phyloP scores from a whole-genome alignment of 2,113 vertebrate genomes.

The Tragulus kanchil region DNA sequence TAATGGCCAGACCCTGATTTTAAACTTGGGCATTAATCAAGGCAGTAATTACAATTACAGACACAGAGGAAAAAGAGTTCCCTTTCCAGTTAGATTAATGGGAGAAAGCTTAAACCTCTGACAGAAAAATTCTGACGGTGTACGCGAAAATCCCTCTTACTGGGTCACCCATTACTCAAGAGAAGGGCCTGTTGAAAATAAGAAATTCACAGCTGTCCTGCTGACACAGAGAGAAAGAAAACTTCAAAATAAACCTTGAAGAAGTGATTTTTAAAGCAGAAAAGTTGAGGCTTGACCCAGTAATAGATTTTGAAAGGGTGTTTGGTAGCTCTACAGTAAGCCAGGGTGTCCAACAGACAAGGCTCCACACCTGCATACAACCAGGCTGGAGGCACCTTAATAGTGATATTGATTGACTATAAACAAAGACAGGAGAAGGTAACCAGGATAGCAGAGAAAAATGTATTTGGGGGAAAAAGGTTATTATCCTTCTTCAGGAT shows the following conservation, averaged over 20 bases:
- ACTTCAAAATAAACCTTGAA: constrained; percentile 71
- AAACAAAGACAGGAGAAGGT: constrained; percentile 67
- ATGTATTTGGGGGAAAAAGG: constrained; percentile 65
- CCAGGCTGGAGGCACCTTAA: constrained; percentile 48
- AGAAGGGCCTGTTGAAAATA: constrained; percentile 58
- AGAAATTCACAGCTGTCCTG: constrained; percentile 73
- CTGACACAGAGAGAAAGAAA: constrained; percentile 74
- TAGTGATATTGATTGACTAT: constrained; percentile 63
- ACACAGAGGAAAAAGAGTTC: not conserved
- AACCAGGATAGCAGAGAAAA: constrained; percentile 67
- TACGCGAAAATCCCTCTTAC: constrained; percentile 70
- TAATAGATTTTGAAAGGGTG: constrained; percentile 62
- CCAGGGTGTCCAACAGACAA: constrained; percentile 42
- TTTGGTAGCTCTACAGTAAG: constrained; percentile 70
- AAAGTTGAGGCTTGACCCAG: constrained; percentile 29
- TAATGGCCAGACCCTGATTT: not conserved
- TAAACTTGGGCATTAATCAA: not conserved
- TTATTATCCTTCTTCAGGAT: constrained; percentile 76
- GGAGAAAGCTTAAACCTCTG: constrained; percentile 45
- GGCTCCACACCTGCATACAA: constrained; percentile 51
- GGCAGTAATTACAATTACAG: constrained; percentile 37
- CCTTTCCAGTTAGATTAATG: constrained; percentile 43
- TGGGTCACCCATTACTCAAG: constrained; percentile 66
- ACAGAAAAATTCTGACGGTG: constrained; percentile 42
- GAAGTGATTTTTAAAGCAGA: constrained; percentile 76